Evolutionary conservation across 2,797 vertebrate genomes (phyloP), one percentile per base, ranked within the genome.

Genomic region (Sebastes trivittatus): DNA sequence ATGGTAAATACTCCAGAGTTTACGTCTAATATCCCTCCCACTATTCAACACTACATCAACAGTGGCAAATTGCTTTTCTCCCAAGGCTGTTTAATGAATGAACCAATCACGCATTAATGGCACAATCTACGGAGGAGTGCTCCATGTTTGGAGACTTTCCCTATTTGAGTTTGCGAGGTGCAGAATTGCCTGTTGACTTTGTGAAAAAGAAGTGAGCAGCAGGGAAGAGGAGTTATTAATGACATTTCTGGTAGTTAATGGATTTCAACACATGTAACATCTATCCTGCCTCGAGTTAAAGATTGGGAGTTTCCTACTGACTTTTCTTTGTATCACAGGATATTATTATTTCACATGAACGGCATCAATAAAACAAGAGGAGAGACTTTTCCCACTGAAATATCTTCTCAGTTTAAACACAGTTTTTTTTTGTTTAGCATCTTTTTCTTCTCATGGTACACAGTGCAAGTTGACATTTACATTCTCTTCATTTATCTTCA

Each of bases 81-180:
- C 59, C 59, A 62, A 61, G 72, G 29, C 72, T 62, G 54, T 46
- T 75, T 69, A 85, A 80, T 69, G 67, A 78, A 74, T 73, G 56
- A 81, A 72, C 74, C 66, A 65, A 73, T 69, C 80, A 82, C 52
- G 4, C 62, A 32, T 81, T 78, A 78, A 80, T 81, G 54, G 27
- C 38, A 62, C 62, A 83, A 75, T 75, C 85, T 68, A 67, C 32
- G 20, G 61, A 72, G 36, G 22, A 77, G 66, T 67, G 30, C 61
- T 67, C 6, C 61, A 58, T 75, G 75, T 78, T 56, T 78, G 61
- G 32, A 75, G 67, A 75, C 56, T 75, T 75, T 81, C 54, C 23
- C n/a, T 9, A 30, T 20, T 63, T 6, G 2, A 78, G 52, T 72
- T 60, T 62, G 49, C 11, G 2, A 67, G 18, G 18, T n/a, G 8